Evolutionary conservation across 2,113 vertebrate species (phyloP).

Genomic region (Podocnemis expansa): DNA sequence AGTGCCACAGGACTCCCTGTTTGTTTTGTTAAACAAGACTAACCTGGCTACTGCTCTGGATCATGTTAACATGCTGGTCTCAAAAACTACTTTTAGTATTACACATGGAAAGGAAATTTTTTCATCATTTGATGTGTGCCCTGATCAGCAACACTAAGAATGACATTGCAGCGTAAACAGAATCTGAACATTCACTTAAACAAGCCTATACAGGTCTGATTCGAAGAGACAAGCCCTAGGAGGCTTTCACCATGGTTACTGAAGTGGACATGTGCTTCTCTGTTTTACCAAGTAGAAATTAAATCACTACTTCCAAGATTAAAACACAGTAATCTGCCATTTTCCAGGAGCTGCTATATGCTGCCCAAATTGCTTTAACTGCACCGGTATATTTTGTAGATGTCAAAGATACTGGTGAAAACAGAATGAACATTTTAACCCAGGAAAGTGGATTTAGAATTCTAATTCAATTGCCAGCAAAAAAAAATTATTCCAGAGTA

Average conservation of each 20-base stretch:
- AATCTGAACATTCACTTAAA: not conserved
- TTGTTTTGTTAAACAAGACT: too few relatives aligned
- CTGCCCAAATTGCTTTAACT: not conserved
- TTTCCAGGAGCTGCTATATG: constrained; percentile 2
- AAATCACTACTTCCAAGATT: not conserved
- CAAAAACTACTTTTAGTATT: not conserved
- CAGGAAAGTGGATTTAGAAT: not conserved
- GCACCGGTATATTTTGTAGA: not conserved
- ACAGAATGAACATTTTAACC: not conserved
- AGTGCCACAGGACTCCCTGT: too few relatives aligned
- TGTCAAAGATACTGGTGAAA: not conserved
- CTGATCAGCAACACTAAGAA: not conserved
- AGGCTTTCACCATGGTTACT: not conserved
- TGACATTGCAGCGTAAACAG: not conserved
- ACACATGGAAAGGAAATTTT: not conserved
- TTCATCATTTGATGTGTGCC: not conserved
- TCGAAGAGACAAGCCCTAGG: not conserved
- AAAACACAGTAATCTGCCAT: not conserved
- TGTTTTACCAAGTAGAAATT: not conserved
- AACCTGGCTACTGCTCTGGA: too few relatives aligned
- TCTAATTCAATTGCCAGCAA: not conserved
- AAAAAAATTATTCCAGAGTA: not conserved
- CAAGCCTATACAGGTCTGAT: not conserved
- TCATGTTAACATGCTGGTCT: not conserved
- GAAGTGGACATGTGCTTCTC: not conserved